A percentile compares a stretch with the other conserved stretches of the same genome.
Conservation (phyloP, 1,140 invertebrate species). For the Latrodectus geometricus region DNA sequence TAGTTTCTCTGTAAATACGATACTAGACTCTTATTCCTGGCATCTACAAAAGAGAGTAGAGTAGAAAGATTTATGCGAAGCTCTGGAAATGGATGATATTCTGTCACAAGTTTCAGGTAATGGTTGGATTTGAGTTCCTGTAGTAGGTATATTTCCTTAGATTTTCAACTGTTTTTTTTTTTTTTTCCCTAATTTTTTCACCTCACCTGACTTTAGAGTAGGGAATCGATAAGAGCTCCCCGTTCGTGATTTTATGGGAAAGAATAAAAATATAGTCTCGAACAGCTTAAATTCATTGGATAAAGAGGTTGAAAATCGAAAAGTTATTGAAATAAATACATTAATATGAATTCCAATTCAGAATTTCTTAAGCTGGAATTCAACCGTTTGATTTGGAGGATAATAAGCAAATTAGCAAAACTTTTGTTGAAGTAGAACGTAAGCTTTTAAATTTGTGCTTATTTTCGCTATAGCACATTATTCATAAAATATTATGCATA, state of each 20-base stretch:
- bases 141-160: constrained; percentile 9
- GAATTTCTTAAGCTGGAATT: too few species aligned
- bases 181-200: constrained; percentile 4
- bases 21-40: neutral
- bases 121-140: constrained; percentile 12
- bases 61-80: constrained; percentile 23
- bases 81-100: constrained; percentile 25
- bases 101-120: constrained; percentile 47
- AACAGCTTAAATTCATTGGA: too few species aligned
- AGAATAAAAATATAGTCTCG: neutral
- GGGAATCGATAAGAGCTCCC: neutral
- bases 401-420: too few species aligned
- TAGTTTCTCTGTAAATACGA: constrained; percentile 24
- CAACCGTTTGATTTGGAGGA: too few species aligned
- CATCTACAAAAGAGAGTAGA: constrained; percentile 9
- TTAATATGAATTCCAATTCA: too few species aligned
- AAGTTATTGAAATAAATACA: too few species aligned
- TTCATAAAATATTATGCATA: too few species aligned
- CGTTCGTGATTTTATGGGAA: constrained; percentile 5
- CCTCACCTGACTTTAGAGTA: neutral
- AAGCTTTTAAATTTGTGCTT: too few species aligned
- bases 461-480: too few species aligned
- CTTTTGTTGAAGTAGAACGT: too few species aligned
- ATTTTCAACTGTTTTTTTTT: constrained; percentile 8
- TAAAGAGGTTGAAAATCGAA: too few species aligned